Base-by-base conservation (phyloP, 2,797 vertebrate species). In the Notamacropus eugenii region DNA sequence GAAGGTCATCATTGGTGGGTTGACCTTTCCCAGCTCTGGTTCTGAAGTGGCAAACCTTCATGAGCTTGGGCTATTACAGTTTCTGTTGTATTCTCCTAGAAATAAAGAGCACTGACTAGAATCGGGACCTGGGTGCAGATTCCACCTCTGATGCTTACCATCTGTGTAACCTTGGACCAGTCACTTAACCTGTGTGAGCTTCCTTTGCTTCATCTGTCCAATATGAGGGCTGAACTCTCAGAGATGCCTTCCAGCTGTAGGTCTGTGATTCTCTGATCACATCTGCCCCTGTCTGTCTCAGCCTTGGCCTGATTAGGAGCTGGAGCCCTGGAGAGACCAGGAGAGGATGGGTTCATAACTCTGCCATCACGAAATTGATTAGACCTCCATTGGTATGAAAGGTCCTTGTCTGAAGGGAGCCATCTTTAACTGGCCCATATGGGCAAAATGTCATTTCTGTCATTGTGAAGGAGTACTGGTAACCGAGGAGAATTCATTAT, bases 401-500 rank as follows among this genome's bases (percentile, higher is more conserved):
- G 97, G 96, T 95, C 93, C 96, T 94, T 54, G 96, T 97, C 96
- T 96, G 95, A 95, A 96, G 97, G 98, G 97, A 98, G 94, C 90
- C 55, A 97, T 97, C 96, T 96, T 98, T 97, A 97, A 95, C 91
- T 96, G 92, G 95, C 94, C 93, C 94, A 52, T 91, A 94, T 95
- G 96, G 97, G 95, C 96, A 94, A 92, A 97, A 93, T 96, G 95
- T 96, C 97, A 97, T 98, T 97, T 97, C 95, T 97, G 97, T 97
- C 97, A 97, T 97, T 91, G 97, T 97, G 97, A 98, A 97, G 96
- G 97, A 98, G 95, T 96, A 93, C 96, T 94, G 96, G 96, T 92
- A 92, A 95, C 1, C 93, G 91, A 4, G 97, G 94, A 8, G 0
- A 56, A 97, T 97, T 97, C 97, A 96, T 97, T 97, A 97, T 94